Conservation (phyloP, 2,888 invertebrate genomes). For the Himalopsyche tibetana region DNA sequence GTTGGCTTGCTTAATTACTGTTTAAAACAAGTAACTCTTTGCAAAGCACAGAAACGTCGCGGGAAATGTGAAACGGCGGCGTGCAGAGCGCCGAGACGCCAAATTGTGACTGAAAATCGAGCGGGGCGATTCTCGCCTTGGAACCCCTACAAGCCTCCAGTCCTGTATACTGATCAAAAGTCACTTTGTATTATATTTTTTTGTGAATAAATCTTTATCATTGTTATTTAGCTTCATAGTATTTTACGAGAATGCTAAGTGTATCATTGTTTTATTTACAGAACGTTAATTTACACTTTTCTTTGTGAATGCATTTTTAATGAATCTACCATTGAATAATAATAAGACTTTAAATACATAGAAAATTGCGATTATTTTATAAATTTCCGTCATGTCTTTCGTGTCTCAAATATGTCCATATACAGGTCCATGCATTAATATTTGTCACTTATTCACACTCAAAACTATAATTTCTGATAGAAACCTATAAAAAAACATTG, state of each 20-base stretch:
- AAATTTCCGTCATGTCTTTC: too few species aligned
- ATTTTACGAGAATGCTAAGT: not conserved
- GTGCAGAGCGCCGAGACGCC: conserved; percentile 19
- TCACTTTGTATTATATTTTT: not conserved
- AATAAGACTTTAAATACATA: too few species aligned
- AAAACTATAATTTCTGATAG: too few species aligned
- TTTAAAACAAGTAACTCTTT: not conserved
- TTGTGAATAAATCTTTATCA: not conserved
- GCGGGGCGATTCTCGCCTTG: not conserved
- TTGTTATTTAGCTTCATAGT: not conserved
- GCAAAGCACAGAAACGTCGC: not conserved
- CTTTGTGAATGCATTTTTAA: too few species aligned
- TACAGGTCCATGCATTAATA: too few species aligned
- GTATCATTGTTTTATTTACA: not conserved
- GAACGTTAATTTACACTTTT: too few species aligned
- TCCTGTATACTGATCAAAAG: conserved; percentile 2
- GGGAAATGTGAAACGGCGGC: not conserved
- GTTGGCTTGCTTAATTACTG: not conserved
- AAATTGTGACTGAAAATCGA: conserved; percentile 26
- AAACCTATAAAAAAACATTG: too few species aligned
- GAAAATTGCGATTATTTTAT: too few species aligned
- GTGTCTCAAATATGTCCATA: too few species aligned
- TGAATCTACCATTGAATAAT: too few species aligned
- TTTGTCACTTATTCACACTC: too few species aligned
- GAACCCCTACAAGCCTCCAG: not conserved